phyloP scores from a whole-genome alignment of 2,797 vertebrate genomes.

The Onychomys torridus region DNA sequence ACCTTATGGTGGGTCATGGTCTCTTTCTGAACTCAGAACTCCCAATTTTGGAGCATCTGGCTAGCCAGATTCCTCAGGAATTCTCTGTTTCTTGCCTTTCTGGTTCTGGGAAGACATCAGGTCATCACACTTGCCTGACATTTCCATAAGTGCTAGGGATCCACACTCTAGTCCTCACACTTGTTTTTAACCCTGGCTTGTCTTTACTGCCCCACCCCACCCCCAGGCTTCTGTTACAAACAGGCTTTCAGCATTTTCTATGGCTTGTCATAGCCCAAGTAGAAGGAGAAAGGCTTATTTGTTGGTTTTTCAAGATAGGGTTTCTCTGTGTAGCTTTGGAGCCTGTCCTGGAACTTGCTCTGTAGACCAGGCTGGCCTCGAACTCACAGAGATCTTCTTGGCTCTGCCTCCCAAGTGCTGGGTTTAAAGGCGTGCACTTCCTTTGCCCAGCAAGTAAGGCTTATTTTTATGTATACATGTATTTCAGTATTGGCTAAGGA shows the following conservation, averaged over 20 bases:
- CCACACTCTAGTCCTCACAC: neutral
- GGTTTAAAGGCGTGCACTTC: no score
- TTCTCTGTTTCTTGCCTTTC: neutral
- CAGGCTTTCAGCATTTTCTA: neutral
- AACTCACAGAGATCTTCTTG: no score
- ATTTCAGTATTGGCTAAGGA: neutral
- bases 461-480: neutral
- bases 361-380: no score
- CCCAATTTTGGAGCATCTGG: neutral
- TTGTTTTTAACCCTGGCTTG: neutral
- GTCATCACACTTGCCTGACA: neutral
- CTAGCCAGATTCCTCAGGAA: neutral
- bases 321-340: no score
- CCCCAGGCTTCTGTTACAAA: neutral
- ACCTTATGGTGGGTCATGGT: neutral
- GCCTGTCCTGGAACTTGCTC: no score
- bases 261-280: neutral
- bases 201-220: neutral
- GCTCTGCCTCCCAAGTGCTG: no score
- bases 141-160: neutral
- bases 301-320: no score
- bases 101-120: neutral
- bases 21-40: neutral
- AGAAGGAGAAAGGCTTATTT: neutral
- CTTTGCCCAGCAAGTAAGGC: neutral